Percentiles rank a stretch among this genome's conserved stretches.
phyloP scores from a whole-genome alignment of 1,140 invertebrate genomes.

The Tigriopus japonicus region DNA sequence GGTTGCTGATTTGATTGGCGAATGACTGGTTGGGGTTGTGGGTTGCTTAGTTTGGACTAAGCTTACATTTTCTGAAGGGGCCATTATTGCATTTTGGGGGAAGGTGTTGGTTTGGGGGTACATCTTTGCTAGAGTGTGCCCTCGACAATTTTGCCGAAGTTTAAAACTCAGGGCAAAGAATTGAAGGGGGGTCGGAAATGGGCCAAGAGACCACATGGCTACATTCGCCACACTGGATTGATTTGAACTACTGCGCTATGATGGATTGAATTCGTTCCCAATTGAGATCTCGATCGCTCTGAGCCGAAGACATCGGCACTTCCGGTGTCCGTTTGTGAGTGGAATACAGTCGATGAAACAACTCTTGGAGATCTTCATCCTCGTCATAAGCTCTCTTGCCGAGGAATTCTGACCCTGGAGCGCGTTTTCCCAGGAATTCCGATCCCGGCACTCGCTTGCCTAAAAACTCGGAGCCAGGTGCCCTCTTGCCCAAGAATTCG shows the following conservation, averaged over 20 bases:
- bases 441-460: neutral
- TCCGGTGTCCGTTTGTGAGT: neutral
- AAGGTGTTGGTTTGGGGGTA: too few relatives aligned
- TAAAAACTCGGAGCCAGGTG: neutral
- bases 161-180: too few relatives aligned
- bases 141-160: too few relatives aligned
- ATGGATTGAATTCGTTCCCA: neutral
- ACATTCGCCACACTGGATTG: neutral
- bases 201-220: neutral
- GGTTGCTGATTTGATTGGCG: too few relatives aligned
- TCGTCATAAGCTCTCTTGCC: neutral
- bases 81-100: too few relatives aligned
- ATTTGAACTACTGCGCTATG: neutral
- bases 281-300: neutral
- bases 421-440: neutral
- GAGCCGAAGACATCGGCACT: neutral
- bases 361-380: neutral
- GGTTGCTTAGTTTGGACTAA: too few relatives aligned
- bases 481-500: conserved; percentile 17
- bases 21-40: too few relatives aligned
- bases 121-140: too few relatives aligned
- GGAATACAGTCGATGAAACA: neutral
- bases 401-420: neutral
- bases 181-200: too few relatives aligned
- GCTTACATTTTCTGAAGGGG: too few relatives aligned